Base-by-base conservation (phyloP, 2,888 invertebrate species). In the Sinodicranocentrus sp. region DNA sequence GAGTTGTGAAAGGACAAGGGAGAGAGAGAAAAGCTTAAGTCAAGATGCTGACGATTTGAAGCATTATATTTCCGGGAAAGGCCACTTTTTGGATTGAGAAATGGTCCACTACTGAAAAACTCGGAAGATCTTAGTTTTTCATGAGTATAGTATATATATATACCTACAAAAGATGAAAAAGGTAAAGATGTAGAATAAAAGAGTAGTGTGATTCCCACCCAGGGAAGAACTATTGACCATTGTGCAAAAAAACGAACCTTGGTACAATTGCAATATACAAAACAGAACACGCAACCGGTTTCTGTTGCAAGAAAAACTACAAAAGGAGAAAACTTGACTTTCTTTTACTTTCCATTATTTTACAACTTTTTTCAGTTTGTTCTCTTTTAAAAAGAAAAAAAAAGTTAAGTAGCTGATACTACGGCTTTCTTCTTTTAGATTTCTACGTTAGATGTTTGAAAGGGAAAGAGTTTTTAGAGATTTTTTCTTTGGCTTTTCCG, bases 51-150 rank as follows among this genome's bases (percentile, higher is more conserved):
- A 85, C 82, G 84, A 87, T 87, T 84, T 77, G 75, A 83, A 72
- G 79, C 85, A 84, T 87, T 85, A 85, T 87, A 84, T 86, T 61
- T 88, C 86, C 86, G 82, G 79, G 71, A 80, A 85, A 85, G 85
- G 83, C 82, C 84, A 85, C 82, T 86, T 86, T 44, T 78, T 48
- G 59, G 79, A 86, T 84, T 85, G 87, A 85, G 84, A 85, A 85
- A 33, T 28, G 6, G 61, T 48, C 48, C 54, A 54, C 54, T 57
- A 57, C n/a, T n/a, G n/a, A 25, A 6, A 23, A 25, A 57, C 6
- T 57, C 57, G 6, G 57, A 25, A 57, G 19, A 10, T 25, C 5
- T 21, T 21, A 54, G 3, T 54, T 21, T 17, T 54, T 17, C 21
- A n/a, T n/a, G n/a, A n/a, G n/a, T n/a, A n/a, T n/a, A n/a, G n/a